Percentiles rank a stretch among this genome's conserved stretches.
Conservation (phyloP, 2,113 vertebrate genomes). For the Caloenas nicobarica region DNA sequence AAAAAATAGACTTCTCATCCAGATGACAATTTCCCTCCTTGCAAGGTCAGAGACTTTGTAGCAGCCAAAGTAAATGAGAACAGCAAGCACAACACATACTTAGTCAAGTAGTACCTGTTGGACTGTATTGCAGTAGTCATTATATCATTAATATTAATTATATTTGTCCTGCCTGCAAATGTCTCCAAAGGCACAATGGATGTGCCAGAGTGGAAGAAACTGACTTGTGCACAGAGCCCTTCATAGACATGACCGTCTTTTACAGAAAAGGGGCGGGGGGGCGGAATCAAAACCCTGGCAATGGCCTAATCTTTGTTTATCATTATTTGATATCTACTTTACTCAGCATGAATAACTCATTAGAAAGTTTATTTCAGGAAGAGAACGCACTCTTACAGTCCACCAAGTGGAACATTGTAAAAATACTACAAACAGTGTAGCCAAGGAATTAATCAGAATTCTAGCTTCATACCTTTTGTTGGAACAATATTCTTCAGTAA, state of each 20-base stretch:
- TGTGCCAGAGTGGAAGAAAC: not conserved
- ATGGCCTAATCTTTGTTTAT: not conserved
- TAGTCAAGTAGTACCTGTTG: not conserved
- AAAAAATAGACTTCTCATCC: not conserved
- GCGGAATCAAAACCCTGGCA: not conserved
- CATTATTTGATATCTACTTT: not conserved
- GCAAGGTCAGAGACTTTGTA: not conserved
- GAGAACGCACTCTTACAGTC: not conserved
- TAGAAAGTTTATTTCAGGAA: constrained; percentile 8
- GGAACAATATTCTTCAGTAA: not conserved
- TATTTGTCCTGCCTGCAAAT: not conserved
- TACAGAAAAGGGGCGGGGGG: not conserved
- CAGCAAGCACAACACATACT: not conserved
- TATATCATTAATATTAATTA: not conserved
- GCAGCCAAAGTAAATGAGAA: not conserved
- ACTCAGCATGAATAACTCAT: not conserved
- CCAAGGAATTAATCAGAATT: not conserved
- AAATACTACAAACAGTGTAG: not conserved
- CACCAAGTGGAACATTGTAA: not conserved
- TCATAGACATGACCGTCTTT: not conserved
- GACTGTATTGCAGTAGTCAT: not conserved
- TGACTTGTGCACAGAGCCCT: not conserved
- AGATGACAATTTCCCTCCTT: not conserved
- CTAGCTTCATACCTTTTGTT: not conserved
- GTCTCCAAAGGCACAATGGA: not conserved